Evolutionary conservation across 92 coral and sea anemone genomes (phyloP), one percentile per base, ranked within the genome.

Genomic region (Isaurus tuberculatus): DNA sequence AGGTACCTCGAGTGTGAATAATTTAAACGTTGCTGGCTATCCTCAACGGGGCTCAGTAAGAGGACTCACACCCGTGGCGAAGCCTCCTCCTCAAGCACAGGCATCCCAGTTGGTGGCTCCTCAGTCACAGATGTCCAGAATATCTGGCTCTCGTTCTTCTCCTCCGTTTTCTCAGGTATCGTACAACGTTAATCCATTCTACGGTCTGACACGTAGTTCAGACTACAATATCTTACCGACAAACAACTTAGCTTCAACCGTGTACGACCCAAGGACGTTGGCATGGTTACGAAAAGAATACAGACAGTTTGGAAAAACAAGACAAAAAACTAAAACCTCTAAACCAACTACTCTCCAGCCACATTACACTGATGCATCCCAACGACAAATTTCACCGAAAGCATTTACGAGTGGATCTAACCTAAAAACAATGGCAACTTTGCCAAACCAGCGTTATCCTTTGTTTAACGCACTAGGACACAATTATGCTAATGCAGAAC

Each of bases 251-350:
- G 26, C 51, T 14, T 77, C 82, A 55, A 33, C 70, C 11, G 82
- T 77, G 53, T 77, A 77, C 49, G 19, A 77, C 68, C 82, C 82
- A 2, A 58, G 23, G 57, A 55, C 82, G 70, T 77, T 77, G 82
- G 82, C 82, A 22, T 77, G 82, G 82, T 77, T 77, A 58, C 51
- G 82, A 60, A 33, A 58, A 37, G 70, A 77, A 40, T 77, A 77
- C 13, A 77, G 49, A 23, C 32, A 46, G 17, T 74, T 57, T 10
- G 46, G 69, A 13, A 64, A 48, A 32, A 58, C 28, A 10, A 23
- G 15, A 23, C 82, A 25, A 23, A 65, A 23, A 3, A 33, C 36
- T 2, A 6, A 72, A 6, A 23, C 31, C 32, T 13, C 65, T 19
- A 34, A 77, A 77, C 69, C 36, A 2, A 7, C 16, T 72, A 43